Conservation (phyloP, 1,140 invertebrate genomes). For the Forficula auricularia region DNA sequence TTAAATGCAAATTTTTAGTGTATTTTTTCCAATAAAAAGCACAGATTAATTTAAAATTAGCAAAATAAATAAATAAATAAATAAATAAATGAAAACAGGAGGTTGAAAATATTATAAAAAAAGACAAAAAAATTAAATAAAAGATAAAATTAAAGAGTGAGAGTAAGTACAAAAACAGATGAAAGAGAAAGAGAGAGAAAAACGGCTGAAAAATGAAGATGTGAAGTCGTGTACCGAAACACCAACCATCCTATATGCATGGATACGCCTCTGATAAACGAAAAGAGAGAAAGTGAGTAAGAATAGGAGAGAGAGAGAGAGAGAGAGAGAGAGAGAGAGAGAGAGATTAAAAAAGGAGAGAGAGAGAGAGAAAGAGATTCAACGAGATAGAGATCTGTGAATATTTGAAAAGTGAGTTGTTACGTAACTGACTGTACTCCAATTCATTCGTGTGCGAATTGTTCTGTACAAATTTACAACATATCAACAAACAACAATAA, state of each 20-base stretch:
- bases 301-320: background rate
- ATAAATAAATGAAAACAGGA: slow-evolving; percentile 31
- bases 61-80: slow-evolving; percentile 73
- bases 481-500: no score
- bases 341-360: background rate
- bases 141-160: slow-evolving; percentile 8
- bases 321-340: slow-evolving; percentile 9
- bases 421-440: no score
- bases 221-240: no score
- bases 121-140: slow-evolving; percentile 8
- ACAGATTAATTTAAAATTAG: slow-evolving; percentile 40
- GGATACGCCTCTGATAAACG: no score
- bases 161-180: background rate
- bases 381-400: background rate
- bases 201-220: background rate
- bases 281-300: background rate
- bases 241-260: no score
- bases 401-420: background rate
- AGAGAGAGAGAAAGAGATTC: background rate
- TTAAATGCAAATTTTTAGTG: no score
- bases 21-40: no score
- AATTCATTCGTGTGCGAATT: no score
- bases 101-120: slow-evolving; percentile 17
- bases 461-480: no score
- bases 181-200: slow-evolving; percentile 1